A percentile compares a stretch with the other conserved stretches of the same genome.
Evolutionary conservation across 2,797 vertebrate genomes (phyloP).

Genomic region (Tenualosa thibaudeaui): DNA sequence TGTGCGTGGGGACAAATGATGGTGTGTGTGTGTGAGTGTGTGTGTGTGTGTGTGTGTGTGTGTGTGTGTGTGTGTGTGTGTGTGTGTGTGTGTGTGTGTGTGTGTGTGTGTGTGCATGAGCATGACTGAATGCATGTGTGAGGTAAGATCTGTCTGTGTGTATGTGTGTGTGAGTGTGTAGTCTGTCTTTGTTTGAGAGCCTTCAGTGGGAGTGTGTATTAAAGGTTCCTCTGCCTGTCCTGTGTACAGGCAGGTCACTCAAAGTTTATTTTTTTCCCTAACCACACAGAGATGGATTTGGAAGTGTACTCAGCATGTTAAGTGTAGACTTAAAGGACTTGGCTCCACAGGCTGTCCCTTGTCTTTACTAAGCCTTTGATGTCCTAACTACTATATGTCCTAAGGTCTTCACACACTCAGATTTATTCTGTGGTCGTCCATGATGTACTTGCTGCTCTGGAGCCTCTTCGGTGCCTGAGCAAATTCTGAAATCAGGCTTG

Average conservation of each 20-base stretch:
- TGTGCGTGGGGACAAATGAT: slow-evolving; percentile 35
- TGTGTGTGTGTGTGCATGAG: background rate
- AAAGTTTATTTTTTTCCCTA: background rate
- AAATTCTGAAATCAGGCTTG: background rate
- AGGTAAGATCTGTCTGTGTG: too few species aligned
- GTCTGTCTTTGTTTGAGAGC: background rate
- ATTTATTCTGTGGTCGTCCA: background rate
- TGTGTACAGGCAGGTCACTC: background rate
- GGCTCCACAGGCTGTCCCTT: background rate
- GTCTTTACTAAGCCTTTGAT: background rate
- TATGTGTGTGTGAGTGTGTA: background rate
- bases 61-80: background rate
- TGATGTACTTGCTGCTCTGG: background rate
- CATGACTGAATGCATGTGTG: background rate
- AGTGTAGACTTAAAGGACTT: background rate
- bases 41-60: background rate
- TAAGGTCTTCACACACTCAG: background rate
- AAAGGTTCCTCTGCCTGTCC: background rate
- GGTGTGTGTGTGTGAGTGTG: background rate
- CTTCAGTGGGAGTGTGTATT: background rate
- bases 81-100: background rate
- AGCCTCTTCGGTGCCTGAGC: background rate
- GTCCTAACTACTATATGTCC: background rate
- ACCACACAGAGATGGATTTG: background rate
- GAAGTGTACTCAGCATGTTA: background rate